phyloP scores from a whole-genome alignment of 2,888 invertebrate genomes.

The Morpho deidamia region DNA sequence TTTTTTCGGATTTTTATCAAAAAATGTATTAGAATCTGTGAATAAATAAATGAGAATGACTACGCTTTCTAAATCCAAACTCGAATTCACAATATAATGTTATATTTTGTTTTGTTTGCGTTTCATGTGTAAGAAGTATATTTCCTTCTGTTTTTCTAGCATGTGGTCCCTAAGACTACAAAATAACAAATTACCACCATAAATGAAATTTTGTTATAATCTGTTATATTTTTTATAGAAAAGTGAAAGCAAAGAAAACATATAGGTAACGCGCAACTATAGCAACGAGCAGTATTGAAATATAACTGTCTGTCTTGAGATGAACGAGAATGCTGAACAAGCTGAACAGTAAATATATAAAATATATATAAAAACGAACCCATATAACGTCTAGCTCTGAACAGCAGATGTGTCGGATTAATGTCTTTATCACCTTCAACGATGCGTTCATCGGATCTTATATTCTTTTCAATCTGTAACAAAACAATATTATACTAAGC shows the following conservation, averaged over 20 bases:
- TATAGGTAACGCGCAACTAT: too few species aligned
- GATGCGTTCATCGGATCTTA: background rate
- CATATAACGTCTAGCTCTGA: constrained; percentile 11
- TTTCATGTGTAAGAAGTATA: constrained; percentile 45
- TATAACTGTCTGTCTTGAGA: too few species aligned
- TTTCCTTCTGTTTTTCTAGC: constrained; percentile 26
- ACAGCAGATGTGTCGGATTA: constrained; percentile 3
- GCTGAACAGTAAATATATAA: too few species aligned
- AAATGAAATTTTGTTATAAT: too few species aligned
- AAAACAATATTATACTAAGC: background rate
- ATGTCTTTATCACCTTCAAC: background rate
- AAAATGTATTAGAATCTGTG: too few species aligned
- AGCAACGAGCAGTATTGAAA: too few species aligned
- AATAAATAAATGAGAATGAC: too few species aligned
- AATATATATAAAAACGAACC: constrained; percentile 7
- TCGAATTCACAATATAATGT: too few species aligned
- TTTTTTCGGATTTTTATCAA: too few species aligned
- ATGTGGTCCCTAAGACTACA: constrained; percentile 5
- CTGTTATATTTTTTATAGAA: too few species aligned
- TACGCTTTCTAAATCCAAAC: too few species aligned
- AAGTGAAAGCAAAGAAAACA: too few species aligned
- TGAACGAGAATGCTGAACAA: background rate
- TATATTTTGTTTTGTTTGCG: constrained; percentile 47
- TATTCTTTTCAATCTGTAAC: constrained; percentile 17
- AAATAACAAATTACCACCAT: background rate